Percentiles rank a stretch among this genome's conserved stretches.
Evolutionary conservation across 2,797 vertebrate genomes (phyloP).

Genomic region (Falco naumanni): DNA sequence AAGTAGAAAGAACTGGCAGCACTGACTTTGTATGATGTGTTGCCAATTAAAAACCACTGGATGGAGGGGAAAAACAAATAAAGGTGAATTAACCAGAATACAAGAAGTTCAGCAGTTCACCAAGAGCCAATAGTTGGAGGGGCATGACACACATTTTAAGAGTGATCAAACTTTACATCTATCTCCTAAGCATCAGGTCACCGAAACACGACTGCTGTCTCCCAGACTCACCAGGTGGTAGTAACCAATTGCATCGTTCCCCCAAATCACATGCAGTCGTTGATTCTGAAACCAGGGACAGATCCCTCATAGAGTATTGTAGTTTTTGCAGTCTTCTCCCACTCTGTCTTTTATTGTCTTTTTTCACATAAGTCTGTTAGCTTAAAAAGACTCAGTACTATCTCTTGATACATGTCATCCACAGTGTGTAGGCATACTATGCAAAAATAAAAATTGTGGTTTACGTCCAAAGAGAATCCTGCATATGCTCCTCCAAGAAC

Average conservation of each 20-base stretch:
- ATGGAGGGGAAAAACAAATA: neutral
- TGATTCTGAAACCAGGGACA: neutral
- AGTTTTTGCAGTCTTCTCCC: neutral
- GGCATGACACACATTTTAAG: neutral
- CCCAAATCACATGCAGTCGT: neutral
- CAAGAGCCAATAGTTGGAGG: neutral
- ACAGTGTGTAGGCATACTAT: neutral
- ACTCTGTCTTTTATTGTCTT: neutral
- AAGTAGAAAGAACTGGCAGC: slow-evolving; percentile 82
- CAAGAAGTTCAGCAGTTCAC: neutral
- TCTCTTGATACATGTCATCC: neutral
- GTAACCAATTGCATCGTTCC: neutral
- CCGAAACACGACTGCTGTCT: neutral
- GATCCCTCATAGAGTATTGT: neutral
- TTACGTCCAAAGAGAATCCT: neutral
- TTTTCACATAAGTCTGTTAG: neutral
- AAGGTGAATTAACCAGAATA: neutral
- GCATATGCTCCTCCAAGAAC: neutral
- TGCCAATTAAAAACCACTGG: slow-evolving; percentile 82
- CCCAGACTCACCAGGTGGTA: accelerated
- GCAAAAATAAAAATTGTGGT: neutral
- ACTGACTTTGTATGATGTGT: slow-evolving; percentile 79
- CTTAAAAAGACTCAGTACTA: neutral
- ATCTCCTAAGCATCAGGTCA: neutral
- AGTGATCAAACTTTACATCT: neutral